phyloP scores from a whole-genome alignment of 53 echinoderm and acorn worm genomes.

The Stichopus horrens region DNA sequence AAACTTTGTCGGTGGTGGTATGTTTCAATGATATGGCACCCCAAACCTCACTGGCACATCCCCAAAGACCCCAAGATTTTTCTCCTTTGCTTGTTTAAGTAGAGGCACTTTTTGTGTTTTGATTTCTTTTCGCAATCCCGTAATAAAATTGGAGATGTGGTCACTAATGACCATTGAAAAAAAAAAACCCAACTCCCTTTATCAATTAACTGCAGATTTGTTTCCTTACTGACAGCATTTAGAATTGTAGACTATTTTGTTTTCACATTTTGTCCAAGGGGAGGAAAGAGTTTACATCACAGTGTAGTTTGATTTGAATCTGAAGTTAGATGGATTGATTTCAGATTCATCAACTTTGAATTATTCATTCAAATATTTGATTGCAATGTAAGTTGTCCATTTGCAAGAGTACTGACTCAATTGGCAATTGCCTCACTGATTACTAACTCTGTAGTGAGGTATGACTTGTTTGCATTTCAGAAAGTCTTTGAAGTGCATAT shows the following conservation, averaged over 20 bases:
- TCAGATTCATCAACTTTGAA: no score
- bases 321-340: no score
- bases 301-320: no score
- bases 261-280: no score
- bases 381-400: no score
- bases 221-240: background rate
- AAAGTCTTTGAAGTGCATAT: no score
- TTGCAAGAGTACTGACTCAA: no score
- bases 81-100: background rate
- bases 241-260: no score
- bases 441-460: background rate
- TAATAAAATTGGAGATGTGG: background rate
- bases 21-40: background rate
- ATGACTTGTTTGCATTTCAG: background rate
- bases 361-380: no score
- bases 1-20: conserved; percentile 42
- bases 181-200: no score
- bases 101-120: background rate
- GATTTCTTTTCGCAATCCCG: background rate
- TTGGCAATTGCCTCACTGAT: background rate
- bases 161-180: background rate
- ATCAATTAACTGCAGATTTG: no score
- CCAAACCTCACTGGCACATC: background rate
- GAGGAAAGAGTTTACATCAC: no score
- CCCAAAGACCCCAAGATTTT: background rate